Conservation (phyloP, 2,888 invertebrate genomes). For the Cheilosia pagana region DNA sequence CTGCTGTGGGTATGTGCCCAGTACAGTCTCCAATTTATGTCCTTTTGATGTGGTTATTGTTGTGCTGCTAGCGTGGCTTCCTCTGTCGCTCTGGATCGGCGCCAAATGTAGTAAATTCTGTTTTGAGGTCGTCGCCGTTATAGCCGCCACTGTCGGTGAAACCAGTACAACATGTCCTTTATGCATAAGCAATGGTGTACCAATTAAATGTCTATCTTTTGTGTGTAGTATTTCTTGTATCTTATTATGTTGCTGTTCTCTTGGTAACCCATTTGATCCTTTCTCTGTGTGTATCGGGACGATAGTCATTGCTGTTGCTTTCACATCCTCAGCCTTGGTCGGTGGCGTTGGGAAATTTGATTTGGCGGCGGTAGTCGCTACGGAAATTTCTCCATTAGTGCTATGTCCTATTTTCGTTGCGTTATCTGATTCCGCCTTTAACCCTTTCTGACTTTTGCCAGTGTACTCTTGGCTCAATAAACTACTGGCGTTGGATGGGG, state of each 20-base stretch:
- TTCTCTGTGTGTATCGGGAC: constrained; percentile 27
- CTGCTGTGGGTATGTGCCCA: constrained; percentile 19
- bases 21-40: constrained; percentile 51
- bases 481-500: constrained; percentile 32
- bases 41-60: constrained; percentile 67
- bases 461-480: constrained; percentile 67
- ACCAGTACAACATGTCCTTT: constrained; percentile 81
- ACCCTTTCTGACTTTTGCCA: constrained; percentile 70
- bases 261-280: constrained; percentile 5
- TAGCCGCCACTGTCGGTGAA: constrained; percentile 75
- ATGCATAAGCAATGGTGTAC: constrained; percentile 82
- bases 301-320: constrained; percentile 28
- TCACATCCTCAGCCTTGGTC: constrained; percentile 9
- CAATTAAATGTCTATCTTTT: constrained; percentile 82
- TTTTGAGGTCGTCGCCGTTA: constrained; percentile 46
- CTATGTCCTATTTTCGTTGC: constrained; percentile 43
- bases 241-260: constrained; percentile 77
- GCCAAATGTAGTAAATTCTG: constrained; percentile 50
- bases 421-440: constrained; percentile 68
- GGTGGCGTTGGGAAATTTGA: constrained; percentile 54
- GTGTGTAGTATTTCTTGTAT: constrained; percentile 78
- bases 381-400: constrained; percentile 49
- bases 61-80: constrained; percentile 28
- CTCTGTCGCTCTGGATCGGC: constrained; percentile 37
- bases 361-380: constrained; percentile 52